Evolutionary conservation across 1,140 invertebrate genomes (phyloP), one percentile per base, ranked within the genome.

Genomic region (Bicyclus anynana): DNA sequence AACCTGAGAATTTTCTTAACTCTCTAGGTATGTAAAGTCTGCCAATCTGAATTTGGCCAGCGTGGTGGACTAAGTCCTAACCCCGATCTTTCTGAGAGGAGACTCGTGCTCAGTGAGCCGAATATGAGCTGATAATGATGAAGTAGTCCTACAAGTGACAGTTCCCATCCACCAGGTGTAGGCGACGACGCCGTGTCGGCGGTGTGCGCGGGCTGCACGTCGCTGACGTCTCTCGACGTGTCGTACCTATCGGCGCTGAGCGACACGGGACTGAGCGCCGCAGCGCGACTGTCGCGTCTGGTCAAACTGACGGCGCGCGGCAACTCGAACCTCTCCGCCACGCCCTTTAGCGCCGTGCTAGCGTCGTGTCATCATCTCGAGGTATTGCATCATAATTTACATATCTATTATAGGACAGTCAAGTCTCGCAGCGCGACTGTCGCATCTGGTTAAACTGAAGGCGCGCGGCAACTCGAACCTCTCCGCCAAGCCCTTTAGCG

Each of bases 191-290:
- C 77, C 35, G 7, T 85, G 10, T 10, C 21, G 16, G 71, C 74
- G 4, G 48, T 82, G 47, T 77, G 77, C 59, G 35, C 33, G 1
- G 44, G 49, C 0, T 85, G 82, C 61, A 2, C 48, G 5, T 9
- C 10, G 27, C 69, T 83, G 49, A 13, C 16, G 6, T 35, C 17
- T 5, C 61, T 85, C 1, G 78, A 85, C 63, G 67, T 80, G 61
- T 82, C 78, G 52, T 81, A 85, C 68, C 68, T 85, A 16, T 72
- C 61, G 14, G 63, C 27, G 60, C 54, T 83, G 9, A 62, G 38
- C 1, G 77, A 75, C 69, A 53, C 54, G 0, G 82, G 82, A 7
- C 47, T 70, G 18, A 47, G 53, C 1, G 63, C 60, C 5, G 62
- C 53, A 5, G 60, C 59, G 5, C 46, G 42, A 2, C 64, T 74